Conservation (phyloP, 1,140 invertebrate species). For the Nomia melanderi region DNA sequence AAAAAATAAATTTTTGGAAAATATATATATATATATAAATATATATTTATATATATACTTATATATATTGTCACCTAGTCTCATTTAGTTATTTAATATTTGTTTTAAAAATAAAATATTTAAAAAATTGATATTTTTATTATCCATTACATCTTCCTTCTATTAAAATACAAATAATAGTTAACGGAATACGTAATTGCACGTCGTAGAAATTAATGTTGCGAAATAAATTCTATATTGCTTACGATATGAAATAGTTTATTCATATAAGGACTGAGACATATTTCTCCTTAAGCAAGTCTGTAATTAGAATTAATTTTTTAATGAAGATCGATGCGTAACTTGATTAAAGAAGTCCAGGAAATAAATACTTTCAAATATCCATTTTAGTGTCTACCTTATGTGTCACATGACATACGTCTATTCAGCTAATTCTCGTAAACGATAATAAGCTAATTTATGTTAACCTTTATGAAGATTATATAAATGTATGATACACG, state of each 20-base stretch:
- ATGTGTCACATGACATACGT: conserved; percentile 6
- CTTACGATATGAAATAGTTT: conserved; percentile 38
- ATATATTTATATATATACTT: no score
- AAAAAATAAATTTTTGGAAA: conserved; percentile 43
- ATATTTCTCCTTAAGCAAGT: conserved; percentile 10
- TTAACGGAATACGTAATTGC: neutral
- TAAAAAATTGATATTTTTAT: neutral
- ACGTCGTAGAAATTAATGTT: neutral
- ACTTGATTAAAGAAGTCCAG: conserved; percentile 22
- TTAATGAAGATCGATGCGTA: conserved; percentile 15
- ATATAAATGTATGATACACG: conserved; percentile 53
- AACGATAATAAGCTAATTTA: conserved; percentile 37
- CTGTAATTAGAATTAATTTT: conserved; percentile 22
- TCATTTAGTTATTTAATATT: conserved; percentile 15
- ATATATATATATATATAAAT: no score
- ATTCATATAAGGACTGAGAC: conserved; percentile 36
- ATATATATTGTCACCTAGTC: conserved; percentile 16
- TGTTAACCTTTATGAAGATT: conserved; percentile 42
- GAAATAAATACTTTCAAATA: conserved; percentile 34
- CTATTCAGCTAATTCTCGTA: conserved; percentile 19
- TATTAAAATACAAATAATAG: neutral
- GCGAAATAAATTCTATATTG: conserved; percentile 13
- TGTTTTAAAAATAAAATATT: conserved; percentile 2
- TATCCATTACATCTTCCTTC: neutral
- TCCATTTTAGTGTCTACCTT: conserved; percentile 12